Evolutionary conservation across 2,113 vertebrate species (phyloP).

Genomic region (Leucopsar rothschildi): DNA sequence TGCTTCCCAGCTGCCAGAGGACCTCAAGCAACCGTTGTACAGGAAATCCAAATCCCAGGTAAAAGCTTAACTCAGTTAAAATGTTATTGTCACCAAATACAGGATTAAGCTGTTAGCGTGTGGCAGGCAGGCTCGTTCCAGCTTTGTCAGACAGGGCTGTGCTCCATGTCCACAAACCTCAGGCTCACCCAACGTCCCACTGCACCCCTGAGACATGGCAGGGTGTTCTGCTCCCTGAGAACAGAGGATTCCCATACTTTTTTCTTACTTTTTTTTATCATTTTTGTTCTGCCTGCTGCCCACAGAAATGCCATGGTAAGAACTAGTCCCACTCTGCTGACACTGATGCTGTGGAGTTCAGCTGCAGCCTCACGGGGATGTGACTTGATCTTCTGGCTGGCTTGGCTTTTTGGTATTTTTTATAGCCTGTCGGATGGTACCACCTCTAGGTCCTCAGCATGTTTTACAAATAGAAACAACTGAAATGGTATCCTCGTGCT

Average conservation of each 20-base stretch:
- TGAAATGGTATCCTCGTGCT: not conserved
- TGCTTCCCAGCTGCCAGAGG: conserved; percentile 83
- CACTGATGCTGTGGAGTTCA: not conserved
- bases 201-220: not conserved
- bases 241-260: not conserved
- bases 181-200: not conserved
- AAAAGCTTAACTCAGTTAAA: conserved; percentile 54
- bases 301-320: not conserved
- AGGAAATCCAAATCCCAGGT: conserved; percentile 99
- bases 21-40: conserved; percentile 93
- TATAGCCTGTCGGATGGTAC: not conserved
- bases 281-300: not conserved
- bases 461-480: not conserved
- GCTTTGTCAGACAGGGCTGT: not conserved
- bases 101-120: conserved; percentile 11
- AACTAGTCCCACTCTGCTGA: not conserved
- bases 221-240: not conserved
- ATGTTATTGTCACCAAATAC: conserved; percentile 5
- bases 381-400: not conserved
- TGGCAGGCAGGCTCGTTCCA: not conserved
- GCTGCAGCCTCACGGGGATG: not conserved
- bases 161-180: not conserved
- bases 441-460: not conserved
- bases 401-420: not conserved
- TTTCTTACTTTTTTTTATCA: not conserved